These are phyloP conservation scores for Chelonus insularis DNA, from an alignment of 1,140 invertebrate species.

Conservation along the genomic window DNA sequence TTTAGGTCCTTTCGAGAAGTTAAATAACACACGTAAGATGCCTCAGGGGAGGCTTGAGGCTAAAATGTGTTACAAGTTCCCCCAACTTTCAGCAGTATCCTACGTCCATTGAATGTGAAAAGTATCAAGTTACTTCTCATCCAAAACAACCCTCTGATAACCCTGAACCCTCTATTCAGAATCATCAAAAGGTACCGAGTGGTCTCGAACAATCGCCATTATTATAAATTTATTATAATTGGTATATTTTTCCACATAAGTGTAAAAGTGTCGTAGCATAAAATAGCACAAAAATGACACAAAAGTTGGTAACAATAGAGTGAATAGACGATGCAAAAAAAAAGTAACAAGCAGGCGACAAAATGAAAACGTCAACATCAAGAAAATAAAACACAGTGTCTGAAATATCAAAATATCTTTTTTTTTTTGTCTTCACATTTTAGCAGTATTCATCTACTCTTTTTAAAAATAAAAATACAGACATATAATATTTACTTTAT, in stretches of 20 bases:
- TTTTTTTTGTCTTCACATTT: too few species aligned
- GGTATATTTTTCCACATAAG: not conserved
- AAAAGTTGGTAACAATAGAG: too few species aligned
- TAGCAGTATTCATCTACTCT: too few species aligned
- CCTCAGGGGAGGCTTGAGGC: not conserved
- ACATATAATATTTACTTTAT: too few species aligned
- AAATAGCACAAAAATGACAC: too few species aligned
- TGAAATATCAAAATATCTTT: too few species aligned
- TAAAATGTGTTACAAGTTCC: not conserved
- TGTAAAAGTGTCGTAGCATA: too few species aligned
- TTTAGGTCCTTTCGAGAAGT: not conserved
- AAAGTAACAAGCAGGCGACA: too few species aligned
- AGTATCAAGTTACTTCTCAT: not conserved
- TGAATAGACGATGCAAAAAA: too few species aligned
- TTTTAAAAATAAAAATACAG: too few species aligned
- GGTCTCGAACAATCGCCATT: not conserved
- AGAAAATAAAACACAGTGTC: too few species aligned
- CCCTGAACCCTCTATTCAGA: not conserved
- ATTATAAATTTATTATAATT: not conserved
- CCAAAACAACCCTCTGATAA: slow-evolving; percentile 13
- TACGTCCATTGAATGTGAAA: slow-evolving; percentile 19
- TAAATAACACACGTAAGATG: not conserved
- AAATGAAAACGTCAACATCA: too few species aligned
- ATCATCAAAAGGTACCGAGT: not conserved
- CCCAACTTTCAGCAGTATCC: not conserved